Base-by-base conservation (phyloP, 2,888 invertebrate species). In the Ischnus inquisitorius region DNA sequence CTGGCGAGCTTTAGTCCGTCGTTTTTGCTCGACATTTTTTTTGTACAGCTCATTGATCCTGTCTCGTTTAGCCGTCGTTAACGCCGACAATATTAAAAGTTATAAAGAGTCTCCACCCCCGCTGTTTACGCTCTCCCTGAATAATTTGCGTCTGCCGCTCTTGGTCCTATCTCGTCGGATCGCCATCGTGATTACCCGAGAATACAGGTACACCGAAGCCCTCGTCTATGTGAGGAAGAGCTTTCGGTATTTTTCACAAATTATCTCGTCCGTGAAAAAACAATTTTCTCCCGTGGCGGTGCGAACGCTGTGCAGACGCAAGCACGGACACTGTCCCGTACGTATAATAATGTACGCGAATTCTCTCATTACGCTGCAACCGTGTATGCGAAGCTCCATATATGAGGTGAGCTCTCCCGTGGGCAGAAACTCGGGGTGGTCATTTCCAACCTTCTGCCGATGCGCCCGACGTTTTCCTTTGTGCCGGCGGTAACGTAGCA, bases 1-100 rank as follows among this genome's bases (percentile, higher is more conserved):
- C 22, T 25, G 57, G 22, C 14, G 22, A 57, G 19, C 22, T 14
- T 46, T 12, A 48, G 8, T 16, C 12, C 10, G 25, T 34, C 34
- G 28, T 12, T 51, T 54, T n/a, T 41, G 22, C 54, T n/a, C 74
- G n/a, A 25, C 8, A 14, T 16, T 62, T 12, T 64, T 68, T 68
- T 43, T 48, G 43, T 68, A 28, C 34, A n/a, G 43, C 28, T 16
- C 48, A 22, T n/a, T 68, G 43, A 39, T 16, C 48, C 16, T 16
- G 68, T 48, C n/a, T 28, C 64, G 46, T 75, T 62, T 62, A 64
- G 62, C 75, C 62, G 62, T 62, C 62, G 62, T 51, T 62, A 48
- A 62, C 51, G 71, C 54, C 22, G 39, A 71, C 39, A 39, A 71
- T 71, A 57, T 71, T 54, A 39, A 19, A n/a, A n/a, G n/a, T n/a